Evolutionary conservation across 2,888 invertebrate species (phyloP).

Genomic region (Tuta absoluta): DNA sequence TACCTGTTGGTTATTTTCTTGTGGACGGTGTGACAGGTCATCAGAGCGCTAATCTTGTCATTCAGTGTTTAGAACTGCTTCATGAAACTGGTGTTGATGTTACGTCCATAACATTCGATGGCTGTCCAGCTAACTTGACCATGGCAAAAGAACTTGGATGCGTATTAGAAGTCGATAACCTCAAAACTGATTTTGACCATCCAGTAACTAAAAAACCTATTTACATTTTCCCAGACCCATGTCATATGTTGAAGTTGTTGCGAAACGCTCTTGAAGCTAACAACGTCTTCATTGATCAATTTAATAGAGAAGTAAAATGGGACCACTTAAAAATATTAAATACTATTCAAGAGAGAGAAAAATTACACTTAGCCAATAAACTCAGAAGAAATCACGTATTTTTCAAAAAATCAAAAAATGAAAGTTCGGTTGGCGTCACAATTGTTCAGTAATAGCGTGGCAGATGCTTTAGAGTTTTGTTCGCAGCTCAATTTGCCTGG

Average conservation of each 20-base stretch:
- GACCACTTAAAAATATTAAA: conserved; percentile 23
- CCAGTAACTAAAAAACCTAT: conserved; percentile 28
- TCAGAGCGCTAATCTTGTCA: conserved; percentile 25
- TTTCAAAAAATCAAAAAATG: no score
- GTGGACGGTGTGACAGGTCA: conserved; percentile 26
- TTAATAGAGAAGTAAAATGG: conserved; percentile 26
- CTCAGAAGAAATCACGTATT: conserved; percentile 23
- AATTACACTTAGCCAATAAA: conserved; percentile 30
- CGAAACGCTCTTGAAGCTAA: conserved; percentile 33
- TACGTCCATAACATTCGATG: no score
- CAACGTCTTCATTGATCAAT: conserved; percentile 26
- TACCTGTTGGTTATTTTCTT: conserved; percentile 30
- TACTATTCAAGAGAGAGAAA: conserved; percentile 28
- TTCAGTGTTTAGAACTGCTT: no score
- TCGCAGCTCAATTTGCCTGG: background rate
- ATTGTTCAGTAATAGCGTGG: background rate
- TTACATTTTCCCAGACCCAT: conserved; percentile 28
- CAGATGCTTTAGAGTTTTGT: background rate
- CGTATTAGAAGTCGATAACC: conserved; percentile 22
- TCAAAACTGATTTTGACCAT: conserved; percentile 31
- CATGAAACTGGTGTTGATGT: no score
- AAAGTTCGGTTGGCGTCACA: no score
- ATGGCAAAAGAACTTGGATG: no score
- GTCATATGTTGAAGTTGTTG: conserved; percentile 34
- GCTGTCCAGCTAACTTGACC: no score